Evolutionary conservation across 92 coral and sea anemone genomes (phyloP), one percentile per base, ranked within the genome.

Genomic region (Pocillopora grandis): DNA sequence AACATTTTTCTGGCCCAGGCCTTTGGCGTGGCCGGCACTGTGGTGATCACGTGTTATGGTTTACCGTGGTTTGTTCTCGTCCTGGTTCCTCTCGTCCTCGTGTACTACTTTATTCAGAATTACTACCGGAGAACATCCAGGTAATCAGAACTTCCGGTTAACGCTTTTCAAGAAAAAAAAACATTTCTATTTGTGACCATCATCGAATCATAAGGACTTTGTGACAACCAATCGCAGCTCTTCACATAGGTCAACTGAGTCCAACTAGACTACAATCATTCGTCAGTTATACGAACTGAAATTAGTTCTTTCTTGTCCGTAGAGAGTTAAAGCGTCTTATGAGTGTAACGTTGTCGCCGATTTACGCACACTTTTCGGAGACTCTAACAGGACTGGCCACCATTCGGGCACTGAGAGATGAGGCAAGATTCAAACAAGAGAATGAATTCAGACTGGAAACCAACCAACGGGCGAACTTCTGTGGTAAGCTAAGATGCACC

Each of bases 281-380:
- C 0, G 52, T 42, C 52, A 42, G 31, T 65, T 65, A 21, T 78
- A 31, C 23, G n/a, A 21, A 12, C 2, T 19, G 35, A 3, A 14
- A 17, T 18, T 0, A 9, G 23, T 55, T 56, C 27, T 58, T 58
- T 58, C 59, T 49, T 76, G 0, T 20, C 10, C 17, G 1, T 65
- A 97, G 99, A 65, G 99, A 97, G 76, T 93, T 97, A 16, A 97
- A 97, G 82, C 86, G 99, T 10, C 75, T 97, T 7, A 97, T 97
- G 98, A 90, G 96, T 27, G 97, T 97, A 17, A 94, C 94, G 5
- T 81, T 94, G 19, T 97, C 99, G 14, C 99, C 99, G 58, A 93
- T 97, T 71, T 97, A 97, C 81, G 99, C 98, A 15, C 99, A 97
- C 84, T 97, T 97, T 86, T 94, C 99, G n/a, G 99, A 96, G 85